Evolutionary conservation across 2,888 invertebrate species (phyloP).

Genomic region (Acronicta alni): DNA sequence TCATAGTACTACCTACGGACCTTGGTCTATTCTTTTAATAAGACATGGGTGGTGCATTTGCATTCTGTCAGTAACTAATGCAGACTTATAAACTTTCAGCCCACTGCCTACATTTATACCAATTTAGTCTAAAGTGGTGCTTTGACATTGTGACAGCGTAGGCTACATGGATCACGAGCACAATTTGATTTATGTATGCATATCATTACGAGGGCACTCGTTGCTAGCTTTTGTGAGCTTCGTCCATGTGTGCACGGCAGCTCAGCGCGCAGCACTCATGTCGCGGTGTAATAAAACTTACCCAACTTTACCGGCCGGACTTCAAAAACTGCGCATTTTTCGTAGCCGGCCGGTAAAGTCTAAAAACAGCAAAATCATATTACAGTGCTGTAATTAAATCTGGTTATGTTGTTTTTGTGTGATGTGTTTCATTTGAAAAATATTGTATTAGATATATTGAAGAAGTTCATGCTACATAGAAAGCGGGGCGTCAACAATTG

Average conservation of each 20-base stretch:
- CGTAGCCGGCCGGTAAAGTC: too few relatives aligned
- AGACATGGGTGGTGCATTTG: slow-evolving; percentile 13
- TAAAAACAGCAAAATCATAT: too few relatives aligned
- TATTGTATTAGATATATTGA: too few relatives aligned
- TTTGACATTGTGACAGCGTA: slow-evolving; percentile 35
- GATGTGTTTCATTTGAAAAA: too few relatives aligned
- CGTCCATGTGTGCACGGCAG: too few relatives aligned
- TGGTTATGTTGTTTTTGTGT: too few relatives aligned
- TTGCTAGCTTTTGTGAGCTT: background rate
- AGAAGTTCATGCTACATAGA: too few relatives aligned
- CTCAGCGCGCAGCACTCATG: background rate
- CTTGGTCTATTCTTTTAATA: background rate
- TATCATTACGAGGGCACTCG: background rate
- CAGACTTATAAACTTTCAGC: slow-evolving; percentile 6
- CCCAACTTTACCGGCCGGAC: background rate
- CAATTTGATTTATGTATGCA: slow-evolving; percentile 18
- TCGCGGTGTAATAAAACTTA: background rate
- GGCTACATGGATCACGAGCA: slow-evolving; percentile 14
- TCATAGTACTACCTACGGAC: too few relatives aligned
- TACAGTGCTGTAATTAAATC: too few relatives aligned
- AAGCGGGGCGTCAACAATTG: too few relatives aligned
- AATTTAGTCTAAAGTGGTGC: slow-evolving; percentile 34
- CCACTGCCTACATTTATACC: slow-evolving; percentile 15
- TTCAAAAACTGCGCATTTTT: background rate
- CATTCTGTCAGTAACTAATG: slow-evolving; percentile 35